Evolutionary conservation across 2,888 invertebrate genomes (phyloP).

Genomic region (Pachycephus smyrnensis): DNA sequence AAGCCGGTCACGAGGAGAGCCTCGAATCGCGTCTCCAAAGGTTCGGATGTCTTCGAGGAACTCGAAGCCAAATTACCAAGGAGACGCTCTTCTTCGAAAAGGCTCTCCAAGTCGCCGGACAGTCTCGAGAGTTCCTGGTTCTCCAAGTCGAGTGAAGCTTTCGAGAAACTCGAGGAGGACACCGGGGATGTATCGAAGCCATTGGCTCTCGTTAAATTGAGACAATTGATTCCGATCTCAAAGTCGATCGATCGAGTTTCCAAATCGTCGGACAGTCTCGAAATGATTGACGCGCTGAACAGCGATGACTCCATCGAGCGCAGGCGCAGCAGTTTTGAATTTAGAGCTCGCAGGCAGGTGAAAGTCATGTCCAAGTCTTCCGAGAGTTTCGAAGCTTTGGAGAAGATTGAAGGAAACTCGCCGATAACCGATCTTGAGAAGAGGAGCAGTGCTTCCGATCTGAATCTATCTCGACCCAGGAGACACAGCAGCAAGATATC

Average conservation of each 20-base stretch:
- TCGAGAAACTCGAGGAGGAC: conserved; percentile 50
- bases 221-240: conserved; percentile 38
- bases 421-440: conserved; percentile 43
- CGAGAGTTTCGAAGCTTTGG: conserved; percentile 52
- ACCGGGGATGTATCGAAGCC: conserved; percentile 43
- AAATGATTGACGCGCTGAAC: conserved; percentile 47
- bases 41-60: conserved; percentile 55
- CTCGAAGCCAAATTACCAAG: conserved; percentile 48
- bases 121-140: conserved; percentile 56
- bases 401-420: neutral
- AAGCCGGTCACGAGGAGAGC: conserved; percentile 41
- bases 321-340: conserved; percentile 52
- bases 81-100: conserved; percentile 45
- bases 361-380: conserved; percentile 56
- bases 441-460: conserved; percentile 56
- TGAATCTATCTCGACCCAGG: conserved; percentile 48
- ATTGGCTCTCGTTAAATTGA: conserved; percentile 36
- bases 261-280: conserved; percentile 58
- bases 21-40: conserved; percentile 48
- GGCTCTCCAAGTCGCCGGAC: conserved; percentile 57
- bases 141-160: conserved; percentile 58
- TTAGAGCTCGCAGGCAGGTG: conserved; percentile 37
- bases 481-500: neutral
- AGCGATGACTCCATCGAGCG: conserved; percentile 50
- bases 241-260: conserved; percentile 56